Base-by-base conservation (phyloP, 1,140 invertebrate genomes). In the Bombus waltoni region DNA sequence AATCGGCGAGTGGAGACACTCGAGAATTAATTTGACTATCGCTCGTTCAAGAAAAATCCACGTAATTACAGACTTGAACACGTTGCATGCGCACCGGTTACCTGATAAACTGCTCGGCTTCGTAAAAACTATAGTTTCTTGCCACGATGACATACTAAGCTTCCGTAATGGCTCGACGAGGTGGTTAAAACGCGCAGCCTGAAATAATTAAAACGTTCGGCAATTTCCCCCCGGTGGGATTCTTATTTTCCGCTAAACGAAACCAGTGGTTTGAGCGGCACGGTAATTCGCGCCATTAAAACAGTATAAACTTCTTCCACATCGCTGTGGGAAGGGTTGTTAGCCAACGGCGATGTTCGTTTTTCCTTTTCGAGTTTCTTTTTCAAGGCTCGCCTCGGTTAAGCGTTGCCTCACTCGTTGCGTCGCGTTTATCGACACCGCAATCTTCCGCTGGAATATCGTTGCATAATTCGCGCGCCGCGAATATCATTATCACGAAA, bases 401-500 rank as follows among this genome's bases (percentile, higher is more conserved):
- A 74, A 53, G 28, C 66, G 65, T 84, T 32, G 66, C 82, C 38
- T 78, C 74, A 47, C 65, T 35, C 76, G 57, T 47, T 74, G 35
- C 76, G 40, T 32, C 65, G 65, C 65, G 82, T 71, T 84, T 84
- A 84, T 79, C 76, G 82, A 84, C 66, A 47, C 82, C 66, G 76
- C 82, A 62, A 84, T 84, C 82, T 84, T 79, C 76, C 71, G 74
- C 53, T 47, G 75, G 76, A 13, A 44, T 71, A 84, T 71, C 75
- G 76, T 84, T 84, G 82, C 82, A 84, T 79, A 84, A 84, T 84
- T 79, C 66, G 82, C 82, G 82, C 65, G 66, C 82, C 66, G 65
- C 82, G 82, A 84, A 79, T 84, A 84, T 84, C 82, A 79, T 84
- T 84, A 84, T 79, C 82, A 76, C 82, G 82, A 84, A 72, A 84